Percentiles rank a stretch among this genome's conserved stretches.
Conservation (phyloP, 1,140 invertebrate genomes). For the Asbolus verrucosus region DNA sequence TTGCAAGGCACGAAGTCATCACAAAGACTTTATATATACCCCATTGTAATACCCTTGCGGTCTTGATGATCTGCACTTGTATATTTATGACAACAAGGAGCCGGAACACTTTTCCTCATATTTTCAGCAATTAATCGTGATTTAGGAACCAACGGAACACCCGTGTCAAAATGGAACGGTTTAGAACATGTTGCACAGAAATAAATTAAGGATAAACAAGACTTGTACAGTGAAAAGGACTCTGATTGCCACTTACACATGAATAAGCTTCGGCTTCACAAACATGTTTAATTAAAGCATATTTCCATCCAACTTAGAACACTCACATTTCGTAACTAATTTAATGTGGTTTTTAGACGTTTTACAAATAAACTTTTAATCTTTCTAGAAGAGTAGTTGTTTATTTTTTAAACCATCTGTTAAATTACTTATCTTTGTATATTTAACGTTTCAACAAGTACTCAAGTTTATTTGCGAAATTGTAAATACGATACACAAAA, state of each 20-base stretch:
- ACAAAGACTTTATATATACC: constrained; percentile 5
- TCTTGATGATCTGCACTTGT: not conserved
- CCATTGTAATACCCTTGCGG: not conserved
- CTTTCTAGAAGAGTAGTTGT: constrained; percentile 10
- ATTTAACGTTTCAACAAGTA: constrained; percentile 9
- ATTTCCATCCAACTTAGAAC: not conserved
- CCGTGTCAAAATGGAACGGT: constrained; percentile 18
- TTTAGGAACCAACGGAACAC: not conserved
- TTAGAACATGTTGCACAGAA: constrained; percentile 11
- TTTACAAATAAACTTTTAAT: constrained; percentile 12
- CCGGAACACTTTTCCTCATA: not conserved
- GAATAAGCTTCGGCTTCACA: not conserved
- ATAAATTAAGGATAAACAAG: constrained; percentile 23
- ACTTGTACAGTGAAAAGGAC: constrained; percentile 23
- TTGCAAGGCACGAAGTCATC: not conserved
- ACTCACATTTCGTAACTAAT: not conserved
- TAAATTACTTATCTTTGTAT: not conserved
- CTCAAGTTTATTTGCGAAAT: constrained; percentile 10
- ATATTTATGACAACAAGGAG: too few relatives aligned
- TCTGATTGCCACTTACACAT: constrained; percentile 21
- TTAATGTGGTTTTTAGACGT: not conserved
- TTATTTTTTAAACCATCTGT: not conserved
- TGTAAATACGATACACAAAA: constrained; percentile 8
- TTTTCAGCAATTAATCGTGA: not conserved
- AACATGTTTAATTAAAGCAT: constrained; percentile 29